Evolutionary conservation across 1,140 invertebrate genomes (phyloP), one percentile per base, ranked within the genome.

Genomic region (Drosophila simulans): DNA sequence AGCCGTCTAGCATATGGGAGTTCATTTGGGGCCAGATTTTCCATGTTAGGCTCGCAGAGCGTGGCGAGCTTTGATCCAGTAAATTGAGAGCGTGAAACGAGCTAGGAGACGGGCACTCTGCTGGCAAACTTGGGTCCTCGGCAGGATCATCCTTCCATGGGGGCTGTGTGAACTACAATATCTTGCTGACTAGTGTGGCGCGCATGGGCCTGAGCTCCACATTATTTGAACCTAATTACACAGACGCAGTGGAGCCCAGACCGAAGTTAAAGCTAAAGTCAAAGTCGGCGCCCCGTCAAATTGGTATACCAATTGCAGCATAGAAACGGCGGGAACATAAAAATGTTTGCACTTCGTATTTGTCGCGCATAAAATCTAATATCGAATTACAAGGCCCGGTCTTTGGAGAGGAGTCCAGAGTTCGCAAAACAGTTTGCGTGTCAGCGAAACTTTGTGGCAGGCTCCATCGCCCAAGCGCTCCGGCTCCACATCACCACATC

Each of bases 291-390:
- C 72, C 73, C 69, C 72, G 55, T 59, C 54, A 59, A 66, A 71
- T 89, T 10, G 31, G 31, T 31, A 84, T 89, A 69, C 76, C 57
- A 80, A 58, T 83, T 62, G 69, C 79, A 53, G 83, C 83, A 82
- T 82, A 80, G 84, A 84, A 88, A 88, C 80, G 80, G 80, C 51
- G 56, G 66, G 66, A 89, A 89, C 84, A 89, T 89, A 89, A 89
- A 88, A 88, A 88, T 88, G 83, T 88, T 88, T 88, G 84, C 83
- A 89, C 84, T 84, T 89, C 85, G 84, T 89, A 89, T 89, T 89
- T 89, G 84, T 89, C 84, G 84, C 84, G 77, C 84, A 89, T 89
- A 89, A 89, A 89, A 84, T 89, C 85, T 84, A 89, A 89, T 89
- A 89, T 89, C 84, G 80, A 89, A 89, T 89, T 89, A 89, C 84